Evolutionary conservation across 1,140 invertebrate species (phyloP).

Genomic region (Ptiloglossa arizonensis): DNA sequence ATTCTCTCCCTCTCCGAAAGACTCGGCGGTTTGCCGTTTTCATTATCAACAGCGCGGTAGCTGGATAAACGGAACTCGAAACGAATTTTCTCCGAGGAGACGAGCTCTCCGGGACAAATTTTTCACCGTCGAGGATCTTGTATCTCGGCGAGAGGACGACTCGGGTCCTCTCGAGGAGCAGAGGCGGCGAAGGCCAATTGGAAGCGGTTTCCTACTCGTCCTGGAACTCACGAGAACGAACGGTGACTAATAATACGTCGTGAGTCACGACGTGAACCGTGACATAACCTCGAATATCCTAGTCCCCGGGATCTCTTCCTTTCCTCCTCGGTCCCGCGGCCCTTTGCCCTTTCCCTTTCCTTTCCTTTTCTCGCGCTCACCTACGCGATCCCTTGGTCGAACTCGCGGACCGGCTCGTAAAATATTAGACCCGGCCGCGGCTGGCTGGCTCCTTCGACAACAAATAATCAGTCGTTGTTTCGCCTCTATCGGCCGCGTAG

Average conservation of each 20-base stretch:
- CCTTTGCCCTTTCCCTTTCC: slow-evolving; percentile 18
- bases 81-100: not conserved
- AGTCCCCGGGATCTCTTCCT: not conserved
- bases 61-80: not conserved
- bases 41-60: not conserved
- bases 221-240: slow-evolving; percentile 57
- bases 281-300: slow-evolving; percentile 58
- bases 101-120: slow-evolving; percentile 7
- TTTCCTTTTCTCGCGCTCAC: slow-evolving; percentile 19
- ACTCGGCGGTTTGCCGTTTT: not conserved
- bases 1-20: no score
- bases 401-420: slow-evolving; percentile 10
- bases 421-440: slow-evolving; percentile 29
- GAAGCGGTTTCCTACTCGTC: slow-evolving; percentile 47
- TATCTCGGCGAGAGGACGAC: slow-evolving; percentile 9
- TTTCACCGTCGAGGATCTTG: slow-evolving; percentile 7
- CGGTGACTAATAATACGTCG: slow-evolving; percentile 65
- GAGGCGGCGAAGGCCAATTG: slow-evolving; percentile 41
- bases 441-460: slow-evolving; percentile 19
- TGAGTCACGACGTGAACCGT: slow-evolving; percentile 67
- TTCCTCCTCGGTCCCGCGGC: not conserved
- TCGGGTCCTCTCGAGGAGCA: not conserved
- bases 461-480: slow-evolving; percentile 43
- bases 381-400: slow-evolving; percentile 3
- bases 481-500: slow-evolving; percentile 36